Conservation (phyloP, 2,888 invertebrate species). For the Dolichomitus sp. region DNA sequence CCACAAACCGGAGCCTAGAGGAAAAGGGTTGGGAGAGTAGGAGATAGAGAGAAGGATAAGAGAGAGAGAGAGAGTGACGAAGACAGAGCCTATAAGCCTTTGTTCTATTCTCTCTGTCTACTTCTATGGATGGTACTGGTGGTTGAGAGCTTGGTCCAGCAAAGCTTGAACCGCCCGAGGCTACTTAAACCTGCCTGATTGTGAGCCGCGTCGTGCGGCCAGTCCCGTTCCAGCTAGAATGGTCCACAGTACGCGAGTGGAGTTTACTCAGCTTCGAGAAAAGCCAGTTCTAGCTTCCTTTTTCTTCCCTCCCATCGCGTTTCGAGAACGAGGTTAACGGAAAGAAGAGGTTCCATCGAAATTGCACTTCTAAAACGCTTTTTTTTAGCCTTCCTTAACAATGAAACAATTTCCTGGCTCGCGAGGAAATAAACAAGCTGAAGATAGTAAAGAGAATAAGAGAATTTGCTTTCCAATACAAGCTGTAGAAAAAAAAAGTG, state of each 20-base stretch:
- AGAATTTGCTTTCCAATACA: conserved; percentile 32
- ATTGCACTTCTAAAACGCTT: conserved; percentile 32
- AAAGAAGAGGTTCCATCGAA: conserved; percentile 51
- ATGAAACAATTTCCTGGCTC: conserved; percentile 48
- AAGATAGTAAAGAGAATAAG: neutral
- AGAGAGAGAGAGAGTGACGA: conserved; percentile 3
- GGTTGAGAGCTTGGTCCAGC: conserved; percentile 45
- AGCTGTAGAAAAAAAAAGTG: neutral
- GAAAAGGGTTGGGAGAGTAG: conserved; percentile 28
- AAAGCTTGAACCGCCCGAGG: conserved; percentile 58
- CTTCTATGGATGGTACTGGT: conserved; percentile 40
- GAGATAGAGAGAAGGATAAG: conserved; percentile 3
- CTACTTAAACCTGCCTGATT: conserved; percentile 61
- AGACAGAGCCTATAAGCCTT: conserved; percentile 67
- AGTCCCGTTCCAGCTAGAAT: conserved; percentile 18
- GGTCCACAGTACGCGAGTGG: conserved; percentile 23
- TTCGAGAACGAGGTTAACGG: conserved; percentile 60
- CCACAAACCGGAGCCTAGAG: conserved; percentile 69
- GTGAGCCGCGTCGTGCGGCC: conserved; percentile 29
- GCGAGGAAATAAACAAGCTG: conserved; percentile 1
- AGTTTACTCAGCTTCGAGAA: conserved; percentile 26
- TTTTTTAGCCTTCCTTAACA: conserved; percentile 11
- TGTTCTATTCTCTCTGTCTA: conserved; percentile 74
- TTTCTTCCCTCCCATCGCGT: conserved; percentile 48
- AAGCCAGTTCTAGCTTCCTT: conserved; percentile 14